phyloP scores from a whole-genome alignment of 1,140 invertebrate genomes.

The Oryctes rhinoceros region DNA sequence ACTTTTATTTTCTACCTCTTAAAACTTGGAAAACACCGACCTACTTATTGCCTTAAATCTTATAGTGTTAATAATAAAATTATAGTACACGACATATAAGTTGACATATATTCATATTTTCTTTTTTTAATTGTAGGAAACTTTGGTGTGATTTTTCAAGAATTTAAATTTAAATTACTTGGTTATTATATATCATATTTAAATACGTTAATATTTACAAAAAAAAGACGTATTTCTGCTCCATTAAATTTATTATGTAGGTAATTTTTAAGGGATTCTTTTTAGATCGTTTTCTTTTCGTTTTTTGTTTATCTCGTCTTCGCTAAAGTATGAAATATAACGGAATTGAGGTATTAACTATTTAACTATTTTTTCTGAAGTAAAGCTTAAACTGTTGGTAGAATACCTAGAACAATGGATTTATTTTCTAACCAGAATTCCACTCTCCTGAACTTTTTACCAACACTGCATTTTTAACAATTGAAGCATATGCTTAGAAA shows the following conservation, averaged over 20 bases:
- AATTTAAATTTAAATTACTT: background rate
- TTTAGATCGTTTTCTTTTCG: too few species aligned
- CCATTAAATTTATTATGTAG: too few species aligned
- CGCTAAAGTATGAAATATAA: background rate
- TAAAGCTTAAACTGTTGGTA: too few species aligned
- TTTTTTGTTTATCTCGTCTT: background rate
- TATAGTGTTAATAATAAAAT: background rate
- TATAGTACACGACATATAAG: background rate
- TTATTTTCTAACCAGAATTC: too few species aligned
- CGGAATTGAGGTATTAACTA: background rate
- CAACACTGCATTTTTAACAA: too few species aligned
- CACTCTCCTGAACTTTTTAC: too few species aligned
- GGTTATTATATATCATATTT: background rate
- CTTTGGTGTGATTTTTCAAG: slow-evolving; percentile 23
- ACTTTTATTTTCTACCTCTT: background rate
- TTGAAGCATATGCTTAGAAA: too few species aligned
- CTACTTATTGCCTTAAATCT: slow-evolving; percentile 23
- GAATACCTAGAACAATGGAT: too few species aligned
- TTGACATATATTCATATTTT: background rate
- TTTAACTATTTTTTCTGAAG: background rate
- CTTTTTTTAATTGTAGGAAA: background rate
- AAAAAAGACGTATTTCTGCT: background rate
- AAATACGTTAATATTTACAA: background rate
- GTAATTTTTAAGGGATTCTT: too few species aligned
- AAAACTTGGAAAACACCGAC: slow-evolving; percentile 15